Percentiles rank a stretch among this genome's conserved stretches.
phyloP scores from a whole-genome alignment of 1,140 invertebrate genomes.

The Neodiprion virginianus region DNA sequence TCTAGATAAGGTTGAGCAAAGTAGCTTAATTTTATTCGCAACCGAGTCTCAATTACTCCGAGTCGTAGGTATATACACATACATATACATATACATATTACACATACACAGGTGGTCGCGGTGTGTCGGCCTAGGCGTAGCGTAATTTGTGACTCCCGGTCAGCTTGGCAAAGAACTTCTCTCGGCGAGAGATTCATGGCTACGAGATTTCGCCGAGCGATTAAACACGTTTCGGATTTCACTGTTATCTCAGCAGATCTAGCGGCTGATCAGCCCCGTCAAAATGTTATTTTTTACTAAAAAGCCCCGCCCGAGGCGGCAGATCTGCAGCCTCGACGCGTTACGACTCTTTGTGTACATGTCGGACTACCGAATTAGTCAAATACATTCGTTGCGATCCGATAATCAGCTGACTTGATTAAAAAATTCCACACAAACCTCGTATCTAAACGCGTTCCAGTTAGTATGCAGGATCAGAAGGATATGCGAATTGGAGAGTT shows the following conservation, averaged over 20 bases:
- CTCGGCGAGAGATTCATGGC: not conserved
- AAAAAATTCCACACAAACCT: not conserved
- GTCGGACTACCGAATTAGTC: not conserved
- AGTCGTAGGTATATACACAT: too few relatives aligned
- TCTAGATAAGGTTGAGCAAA: not conserved
- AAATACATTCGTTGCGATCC: not conserved
- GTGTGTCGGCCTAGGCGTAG: not conserved
- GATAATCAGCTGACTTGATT: not conserved
- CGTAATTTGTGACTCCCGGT: not conserved
- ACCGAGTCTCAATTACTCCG: too few relatives aligned
- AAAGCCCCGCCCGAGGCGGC: too few relatives aligned
- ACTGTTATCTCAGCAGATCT: not conserved
- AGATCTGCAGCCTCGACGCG: too few relatives aligned
- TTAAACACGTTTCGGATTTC: not conserved
- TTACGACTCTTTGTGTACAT: too few relatives aligned
- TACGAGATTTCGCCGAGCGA: not conserved
- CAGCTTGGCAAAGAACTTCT: not conserved
- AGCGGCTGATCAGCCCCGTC: not conserved
- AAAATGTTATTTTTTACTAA: too few relatives aligned
- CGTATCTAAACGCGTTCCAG: too few relatives aligned
- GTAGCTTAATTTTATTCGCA: too few relatives aligned
- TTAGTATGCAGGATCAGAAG: too few relatives aligned
- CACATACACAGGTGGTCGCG: too few relatives aligned
- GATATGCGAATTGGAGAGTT: too few relatives aligned
- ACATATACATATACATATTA: too few relatives aligned